A percentile compares a stretch with the other conserved stretches of the same genome.
Conservation (phyloP, 2,888 invertebrate genomes). For the Agrochola litura region DNA sequence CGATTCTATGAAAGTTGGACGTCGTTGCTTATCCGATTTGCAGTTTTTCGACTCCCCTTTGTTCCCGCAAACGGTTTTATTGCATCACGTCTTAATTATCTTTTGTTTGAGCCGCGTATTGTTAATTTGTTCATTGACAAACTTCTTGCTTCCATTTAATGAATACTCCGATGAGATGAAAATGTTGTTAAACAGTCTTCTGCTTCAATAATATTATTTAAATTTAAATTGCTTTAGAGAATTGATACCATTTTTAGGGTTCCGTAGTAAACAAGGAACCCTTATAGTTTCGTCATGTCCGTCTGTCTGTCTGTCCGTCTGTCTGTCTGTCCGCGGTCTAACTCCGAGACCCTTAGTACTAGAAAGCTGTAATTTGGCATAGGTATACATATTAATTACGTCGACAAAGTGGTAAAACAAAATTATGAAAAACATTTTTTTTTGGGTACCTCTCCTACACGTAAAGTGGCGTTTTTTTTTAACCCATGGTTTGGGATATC, state of each 20-base stretch:
- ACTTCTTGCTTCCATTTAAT: constrained; percentile 74
- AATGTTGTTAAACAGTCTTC: constrained; percentile 44
- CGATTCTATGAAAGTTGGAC: constrained; percentile 51
- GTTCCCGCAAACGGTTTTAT: constrained; percentile 66
- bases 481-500: too few species aligned
- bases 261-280: too few species aligned
- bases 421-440: too few species aligned
- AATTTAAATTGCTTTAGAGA: constrained; percentile 11
- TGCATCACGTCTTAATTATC: constrained; percentile 75
- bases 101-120: constrained; percentile 81
- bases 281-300: too few species aligned
- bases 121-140: constrained; percentile 82
- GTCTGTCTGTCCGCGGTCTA: too few species aligned
- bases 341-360: too few species aligned
- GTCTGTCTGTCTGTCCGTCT: too few species aligned
- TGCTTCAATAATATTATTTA: constrained; percentile 4
- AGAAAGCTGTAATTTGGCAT: too few species aligned
- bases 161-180: constrained; percentile 46
- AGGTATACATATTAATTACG: too few species aligned
- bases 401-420: too few species aligned
- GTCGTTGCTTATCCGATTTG: constrained; percentile 54
- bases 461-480: too few species aligned
- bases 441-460: too few species aligned
- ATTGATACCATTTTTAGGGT: constrained; percentile 1
- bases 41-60: constrained; percentile 67